Conservation (phyloP, 2,888 invertebrate genomes). For the Nephrotoma guestfalica region DNA sequence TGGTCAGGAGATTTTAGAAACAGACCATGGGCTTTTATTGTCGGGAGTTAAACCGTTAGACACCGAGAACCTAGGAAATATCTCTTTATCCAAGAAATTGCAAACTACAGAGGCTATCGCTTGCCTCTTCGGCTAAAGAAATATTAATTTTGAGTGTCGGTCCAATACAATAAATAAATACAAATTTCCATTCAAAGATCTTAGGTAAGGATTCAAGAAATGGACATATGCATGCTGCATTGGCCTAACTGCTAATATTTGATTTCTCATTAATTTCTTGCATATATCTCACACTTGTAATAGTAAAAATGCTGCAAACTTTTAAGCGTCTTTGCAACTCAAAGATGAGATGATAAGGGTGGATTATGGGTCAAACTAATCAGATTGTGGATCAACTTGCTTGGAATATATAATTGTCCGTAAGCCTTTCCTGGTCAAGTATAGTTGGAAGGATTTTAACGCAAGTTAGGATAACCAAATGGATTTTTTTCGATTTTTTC, state of each 20-base stretch:
- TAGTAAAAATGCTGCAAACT: not conserved
- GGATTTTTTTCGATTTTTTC: no score
- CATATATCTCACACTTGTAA: not conserved
- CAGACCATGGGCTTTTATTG: no score
- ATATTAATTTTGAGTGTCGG: not conserved
- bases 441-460: no score
- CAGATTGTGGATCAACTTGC: not conserved
- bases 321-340: not conserved
- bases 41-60: no score
- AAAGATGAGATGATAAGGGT: not conserved
- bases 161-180: conserved; percentile 1
- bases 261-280: not conserved
- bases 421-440: no score
- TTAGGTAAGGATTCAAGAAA: not conserved
- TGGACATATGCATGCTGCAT: not conserved
- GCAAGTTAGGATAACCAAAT: no score
- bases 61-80: no score
- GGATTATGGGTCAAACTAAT: no score
- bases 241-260: not conserved
- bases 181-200: not conserved
- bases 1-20: not conserved
- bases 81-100: no score
- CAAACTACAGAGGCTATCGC: not conserved
- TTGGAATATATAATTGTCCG: not conserved
- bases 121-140: not conserved